These are phyloP conservation scores for Neopipo cinnamomea DNA, from an alignment of 2,113 vertebrate species.

Conservation along the genomic window DNA sequence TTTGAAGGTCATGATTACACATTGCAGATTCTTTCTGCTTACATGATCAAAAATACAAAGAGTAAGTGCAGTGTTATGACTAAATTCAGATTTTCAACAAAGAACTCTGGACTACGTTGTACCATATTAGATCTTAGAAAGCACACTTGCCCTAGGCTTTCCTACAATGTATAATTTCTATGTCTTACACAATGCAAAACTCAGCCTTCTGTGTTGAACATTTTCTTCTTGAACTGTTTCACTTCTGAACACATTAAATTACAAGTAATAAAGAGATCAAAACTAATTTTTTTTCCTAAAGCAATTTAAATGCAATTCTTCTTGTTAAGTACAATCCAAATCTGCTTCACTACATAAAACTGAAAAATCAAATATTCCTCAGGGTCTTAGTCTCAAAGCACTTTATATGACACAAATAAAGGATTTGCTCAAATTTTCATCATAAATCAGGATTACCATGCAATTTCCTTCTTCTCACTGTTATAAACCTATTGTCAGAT, in stretches of 20 bases:
- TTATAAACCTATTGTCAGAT: background rate
- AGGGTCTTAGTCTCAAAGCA: background rate
- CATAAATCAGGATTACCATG: background rate
- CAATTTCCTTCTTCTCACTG: background rate
- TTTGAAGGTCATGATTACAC: background rate
- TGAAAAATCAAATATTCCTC: background rate
- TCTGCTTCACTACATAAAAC: slow-evolving; percentile 6
- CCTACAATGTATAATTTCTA: background rate
- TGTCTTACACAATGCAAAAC: background rate
- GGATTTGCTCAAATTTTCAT: background rate
- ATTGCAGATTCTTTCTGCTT: background rate
- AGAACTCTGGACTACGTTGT: background rate
- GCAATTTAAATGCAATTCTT: slow-evolving; percentile 23
- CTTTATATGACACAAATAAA: background rate
- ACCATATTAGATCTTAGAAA: background rate
- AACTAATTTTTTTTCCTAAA: background rate
- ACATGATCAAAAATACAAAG: background rate
- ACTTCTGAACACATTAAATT: slow-evolving; percentile 3
- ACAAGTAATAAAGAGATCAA: slow-evolving; percentile 20
- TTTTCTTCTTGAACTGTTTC: slow-evolving; percentile 22
- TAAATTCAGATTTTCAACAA: background rate
- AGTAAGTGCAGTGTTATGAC: background rate
- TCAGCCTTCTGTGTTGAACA: background rate
- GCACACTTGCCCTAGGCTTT: background rate
- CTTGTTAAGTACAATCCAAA: slow-evolving; percentile 31